Evolutionary conservation across 2,113 vertebrate genomes (phyloP).

Genomic region (Sterna hirundo): DNA sequence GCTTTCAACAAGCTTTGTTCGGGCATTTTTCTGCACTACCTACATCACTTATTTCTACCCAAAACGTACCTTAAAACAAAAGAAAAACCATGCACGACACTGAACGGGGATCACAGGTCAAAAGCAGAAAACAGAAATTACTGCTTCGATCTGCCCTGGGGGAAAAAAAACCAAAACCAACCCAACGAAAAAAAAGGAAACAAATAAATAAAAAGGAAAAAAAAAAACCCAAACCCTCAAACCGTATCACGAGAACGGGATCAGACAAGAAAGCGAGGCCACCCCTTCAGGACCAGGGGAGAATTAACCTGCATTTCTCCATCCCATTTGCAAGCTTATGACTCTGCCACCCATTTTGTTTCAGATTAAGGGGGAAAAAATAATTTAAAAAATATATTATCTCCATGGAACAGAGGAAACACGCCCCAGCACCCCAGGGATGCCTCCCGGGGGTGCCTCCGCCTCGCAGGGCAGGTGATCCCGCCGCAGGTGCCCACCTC

Average conservation of each 20-base stretch:
- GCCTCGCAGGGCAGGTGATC: not conserved
- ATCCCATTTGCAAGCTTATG: not conserved
- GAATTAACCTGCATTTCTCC: slow-evolving; percentile 51
- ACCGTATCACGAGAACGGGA: slow-evolving; percentile 25
- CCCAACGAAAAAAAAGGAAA: not conserved
- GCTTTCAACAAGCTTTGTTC: not conserved
- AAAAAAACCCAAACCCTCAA: not conserved
- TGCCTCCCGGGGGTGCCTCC: not conserved
- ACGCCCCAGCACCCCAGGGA: not conserved
- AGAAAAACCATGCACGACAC: not conserved
- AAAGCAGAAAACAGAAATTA: not conserved
- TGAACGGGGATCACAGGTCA: not conserved
- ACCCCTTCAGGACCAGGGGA: slow-evolving; percentile 15
- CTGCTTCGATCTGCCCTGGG: not conserved
- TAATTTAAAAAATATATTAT: accelerated
- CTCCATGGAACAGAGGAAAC: accelerated
- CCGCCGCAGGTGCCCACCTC: slow-evolving; percentile 12
- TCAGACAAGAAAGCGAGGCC: slow-evolving; percentile 8
- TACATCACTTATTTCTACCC: not conserved
- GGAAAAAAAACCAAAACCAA: not conserved
- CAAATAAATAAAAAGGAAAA: not conserved
- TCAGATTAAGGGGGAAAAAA: not conserved
- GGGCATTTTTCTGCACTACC: not conserved
- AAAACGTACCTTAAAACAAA: slow-evolving; percentile 31
- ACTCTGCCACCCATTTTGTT: slow-evolving; percentile 55